These are phyloP conservation scores for Istiophorus platypterus DNA, from an alignment of 2,113 vertebrate genomes.

Conservation along the genomic window DNA sequence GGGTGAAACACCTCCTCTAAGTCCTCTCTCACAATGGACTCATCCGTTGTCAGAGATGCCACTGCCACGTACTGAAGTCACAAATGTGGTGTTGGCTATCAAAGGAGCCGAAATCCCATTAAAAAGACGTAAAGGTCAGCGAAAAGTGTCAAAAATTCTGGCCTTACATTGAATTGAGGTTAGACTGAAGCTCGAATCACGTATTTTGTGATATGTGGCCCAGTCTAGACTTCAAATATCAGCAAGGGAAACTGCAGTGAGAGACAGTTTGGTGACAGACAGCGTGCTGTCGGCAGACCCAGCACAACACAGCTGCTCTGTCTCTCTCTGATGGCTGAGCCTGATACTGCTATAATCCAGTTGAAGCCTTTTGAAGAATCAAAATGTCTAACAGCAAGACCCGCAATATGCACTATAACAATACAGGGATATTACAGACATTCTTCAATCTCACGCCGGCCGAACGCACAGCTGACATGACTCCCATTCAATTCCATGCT, in stretches of 20 bases:
- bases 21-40: conserved; percentile 33
- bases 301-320: conserved; percentile 68
- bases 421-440: conserved; percentile 82
- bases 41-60: conserved; percentile 8
- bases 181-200: background rate
- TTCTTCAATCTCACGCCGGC: conserved; percentile 63
- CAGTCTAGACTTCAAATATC: conserved; percentile 27
- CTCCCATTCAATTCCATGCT: conserved; percentile 31
- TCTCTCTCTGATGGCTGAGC: conserved; percentile 71
- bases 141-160: background rate
- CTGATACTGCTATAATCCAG: conserved; percentile 74
- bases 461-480: conserved; percentile 38
- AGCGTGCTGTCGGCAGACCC: conserved; percentile 48
- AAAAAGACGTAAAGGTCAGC: conserved; percentile 14
- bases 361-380: conserved; percentile 80
- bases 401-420: conserved; percentile 72
- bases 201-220: conserved; percentile 19
- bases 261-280: conserved; percentile 48
- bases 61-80: background rate
- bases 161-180: background rate
- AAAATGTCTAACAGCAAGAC: conserved; percentile 71
- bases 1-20: conserved; percentile 61
- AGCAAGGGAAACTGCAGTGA: conserved; percentile 31
- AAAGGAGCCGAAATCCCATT: conserved; percentile 1
- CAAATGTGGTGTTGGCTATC: background rate